Conservation (phyloP, 2,888 invertebrate species). For the Volucella zonaria region DNA sequence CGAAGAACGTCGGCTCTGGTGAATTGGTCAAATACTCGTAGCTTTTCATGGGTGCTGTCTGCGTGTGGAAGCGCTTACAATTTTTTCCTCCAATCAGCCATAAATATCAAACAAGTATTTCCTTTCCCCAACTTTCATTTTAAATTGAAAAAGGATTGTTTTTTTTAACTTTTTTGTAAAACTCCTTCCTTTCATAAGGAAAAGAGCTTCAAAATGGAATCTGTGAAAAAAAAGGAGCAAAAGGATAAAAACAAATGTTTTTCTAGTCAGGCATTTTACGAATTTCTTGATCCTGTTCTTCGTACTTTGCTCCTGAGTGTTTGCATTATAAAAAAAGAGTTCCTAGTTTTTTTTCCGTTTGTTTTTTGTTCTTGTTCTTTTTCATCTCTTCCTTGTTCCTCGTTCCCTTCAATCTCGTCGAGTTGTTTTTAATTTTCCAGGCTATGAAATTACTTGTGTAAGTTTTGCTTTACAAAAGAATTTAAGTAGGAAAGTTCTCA, state of each 20-base stretch:
- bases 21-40: conserved; percentile 28
- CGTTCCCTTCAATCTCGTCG: not conserved
- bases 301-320: conserved; percentile 3
- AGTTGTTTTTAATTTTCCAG: conserved; percentile 60
- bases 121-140: conserved; percentile 45
- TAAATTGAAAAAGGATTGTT: conserved; percentile 38
- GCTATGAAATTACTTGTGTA: conserved; percentile 57
- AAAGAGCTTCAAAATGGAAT: conserved; percentile 34
- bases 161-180: conserved; percentile 15
- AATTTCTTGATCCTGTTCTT: conserved; percentile 30
- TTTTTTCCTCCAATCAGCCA: conserved; percentile 47
- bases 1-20: too few relatives aligned
- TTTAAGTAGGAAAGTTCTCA: conserved; percentile 50
- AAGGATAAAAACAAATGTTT: conserved; percentile 27
- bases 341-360: not conserved
- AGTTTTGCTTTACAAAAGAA: conserved; percentile 52
- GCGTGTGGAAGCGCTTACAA: conserved; percentile 47
- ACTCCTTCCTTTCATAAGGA: not conserved
- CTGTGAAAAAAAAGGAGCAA: conserved; percentile 21
- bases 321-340: conserved; percentile 3
- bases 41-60: conserved; percentile 31
- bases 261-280: conserved; percentile 2
- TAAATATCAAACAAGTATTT: conserved; percentile 30
- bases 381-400: not conserved
- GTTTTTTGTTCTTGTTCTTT: not conserved